These are phyloP conservation scores for Egretta garzetta DNA, from an alignment of 2,113 vertebrate species.

Conservation along the genomic window DNA sequence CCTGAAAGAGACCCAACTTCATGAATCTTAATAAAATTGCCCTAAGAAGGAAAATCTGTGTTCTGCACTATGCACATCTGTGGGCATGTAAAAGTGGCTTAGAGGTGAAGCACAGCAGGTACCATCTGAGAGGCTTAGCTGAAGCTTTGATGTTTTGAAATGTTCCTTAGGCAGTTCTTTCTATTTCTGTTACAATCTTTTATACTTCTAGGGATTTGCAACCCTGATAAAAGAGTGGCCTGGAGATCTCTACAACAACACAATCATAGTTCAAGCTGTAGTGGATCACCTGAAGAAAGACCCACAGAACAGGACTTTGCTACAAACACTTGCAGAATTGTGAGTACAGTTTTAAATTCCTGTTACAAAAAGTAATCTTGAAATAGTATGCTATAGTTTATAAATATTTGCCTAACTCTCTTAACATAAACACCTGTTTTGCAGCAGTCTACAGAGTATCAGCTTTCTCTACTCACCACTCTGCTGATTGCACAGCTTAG, in stretches of 20 bases:
- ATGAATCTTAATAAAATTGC: slow-evolving; percentile 1
- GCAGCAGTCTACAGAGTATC: neutral
- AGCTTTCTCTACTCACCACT: neutral
- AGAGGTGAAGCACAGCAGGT: slow-evolving; percentile 16
- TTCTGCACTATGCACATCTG: neutral
- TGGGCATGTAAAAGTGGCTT: neutral
- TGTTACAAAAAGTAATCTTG: neutral
- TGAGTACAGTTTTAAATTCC: slow-evolving; percentile 73
- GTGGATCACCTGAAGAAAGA: slow-evolving; percentile 91
- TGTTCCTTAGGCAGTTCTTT: slow-evolving; percentile 15
- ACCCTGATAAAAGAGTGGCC: slow-evolving; percentile 95
- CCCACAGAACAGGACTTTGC: slow-evolving; percentile 86
- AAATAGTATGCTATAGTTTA: neutral
- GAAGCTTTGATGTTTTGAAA: neutral
- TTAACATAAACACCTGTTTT: neutral
- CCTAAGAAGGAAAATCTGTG: neutral
- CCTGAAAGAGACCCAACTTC: neutral
- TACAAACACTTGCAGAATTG: slow-evolving; percentile 94
- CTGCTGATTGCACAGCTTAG: neutral
- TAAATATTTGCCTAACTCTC: neutral
- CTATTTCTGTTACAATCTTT: slow-evolving; percentile 5
- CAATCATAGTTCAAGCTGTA: slow-evolving; percentile 92
- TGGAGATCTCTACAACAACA: slow-evolving; percentile 96
- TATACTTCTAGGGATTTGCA: slow-evolving; percentile 88
- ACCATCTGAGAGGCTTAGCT: neutral